Base-by-base conservation (phyloP, 2,113 vertebrate genomes). In the Ibidorhyncha struthersii region DNA sequence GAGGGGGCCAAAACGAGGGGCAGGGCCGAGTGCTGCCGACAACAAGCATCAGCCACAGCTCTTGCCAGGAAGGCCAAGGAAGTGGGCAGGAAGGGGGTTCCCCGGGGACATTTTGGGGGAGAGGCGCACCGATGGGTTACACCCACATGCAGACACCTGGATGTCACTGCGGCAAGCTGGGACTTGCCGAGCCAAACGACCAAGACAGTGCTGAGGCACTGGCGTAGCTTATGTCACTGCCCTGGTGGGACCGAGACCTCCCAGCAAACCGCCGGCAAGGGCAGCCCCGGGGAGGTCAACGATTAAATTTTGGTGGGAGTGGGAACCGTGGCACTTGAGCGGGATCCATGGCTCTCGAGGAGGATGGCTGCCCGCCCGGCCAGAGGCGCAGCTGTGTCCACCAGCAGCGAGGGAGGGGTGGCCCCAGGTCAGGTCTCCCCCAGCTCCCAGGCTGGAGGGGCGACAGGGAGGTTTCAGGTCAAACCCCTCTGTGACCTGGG, bases 121-220 rank as follows among this genome's bases (percentile, higher is more conserved):
- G 59, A 47, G 38, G 30, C 2, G 3, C 47, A 29, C 40, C 7
- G 5, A 47, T 3, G 4, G 26, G 15, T 69, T 55, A 41, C 1
- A 1, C 10, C 22, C 8, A 15, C 10, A 8, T 1, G 2, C 45
- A 38, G 12, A 50, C 32, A 36, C 26, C 61, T 26, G 20, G 29
- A 55, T 16, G 20, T n/a, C 12, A 1, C 49, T 2, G 8, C 1
- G 1, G 19, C 15, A 13, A 56, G n/a, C 61, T 2, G 2, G 53
- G 43, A 45, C 32, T 52, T 67, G 14, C 38, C 29, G 5, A 45
- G 22, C 26, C 27, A 30, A 56, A 38, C 1, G 3, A 9, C 50
- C 0, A 3, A 67, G 38, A 9, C 1, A 0, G 45, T 8, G 1
- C 56, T 15, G 66, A 45, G 1, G 4, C 3, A 2, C 14, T 5